Evolutionary conservation across 2,797 vertebrate species (phyloP), one percentile per base, ranked within the genome.

Genomic region (Sciaenops ocellatus): DNA sequence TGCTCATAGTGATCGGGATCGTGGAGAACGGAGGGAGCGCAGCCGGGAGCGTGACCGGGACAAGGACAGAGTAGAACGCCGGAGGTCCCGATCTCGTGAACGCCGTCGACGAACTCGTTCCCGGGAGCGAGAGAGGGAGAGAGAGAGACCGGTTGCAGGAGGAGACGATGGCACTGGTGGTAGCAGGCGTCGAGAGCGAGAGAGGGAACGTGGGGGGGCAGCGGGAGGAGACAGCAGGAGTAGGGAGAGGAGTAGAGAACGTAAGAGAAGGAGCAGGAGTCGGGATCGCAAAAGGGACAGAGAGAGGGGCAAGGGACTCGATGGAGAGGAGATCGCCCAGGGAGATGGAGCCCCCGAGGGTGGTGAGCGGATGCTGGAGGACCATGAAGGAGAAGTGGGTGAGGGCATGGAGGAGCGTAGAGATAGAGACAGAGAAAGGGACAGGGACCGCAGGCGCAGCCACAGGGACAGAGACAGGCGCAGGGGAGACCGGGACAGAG

Each of bases 11-110:
- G 93, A 93, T 1, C 83, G 93, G 8, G 97, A 97, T 3, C 95
- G 95, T 20, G 95, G 95, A 41, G 95, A 97, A 0, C 91, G 96
- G 8, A 89, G 95, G 17, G 97, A 97, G 55, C 95, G 97, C 72
- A 95, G 96, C 46, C 91, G 96, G 3, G 96, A 97, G 3, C 94
- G 96, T 0, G 97, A 97, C 5, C 84, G 96, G 1, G 97, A 97
- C 55, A 97, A 97, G 79, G 97, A 97, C 0, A 79, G 94, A 2
- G 96, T 94, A 2, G 96, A 97, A 1, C 92, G 96, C 0, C 85
- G 96, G 1, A 77, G 97, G 13, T 95, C 96, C 20, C 87, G 95
- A 1, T 96, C 96, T 16, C 89, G 97, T 0, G 97, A 98, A 24
- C 92, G 96, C 0, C 94, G 96, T 0, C 76, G 95, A 0, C 95